Evolutionary conservation across 2,888 invertebrate genomes (phyloP).

Genomic region (Periphyllus acericola): DNA sequence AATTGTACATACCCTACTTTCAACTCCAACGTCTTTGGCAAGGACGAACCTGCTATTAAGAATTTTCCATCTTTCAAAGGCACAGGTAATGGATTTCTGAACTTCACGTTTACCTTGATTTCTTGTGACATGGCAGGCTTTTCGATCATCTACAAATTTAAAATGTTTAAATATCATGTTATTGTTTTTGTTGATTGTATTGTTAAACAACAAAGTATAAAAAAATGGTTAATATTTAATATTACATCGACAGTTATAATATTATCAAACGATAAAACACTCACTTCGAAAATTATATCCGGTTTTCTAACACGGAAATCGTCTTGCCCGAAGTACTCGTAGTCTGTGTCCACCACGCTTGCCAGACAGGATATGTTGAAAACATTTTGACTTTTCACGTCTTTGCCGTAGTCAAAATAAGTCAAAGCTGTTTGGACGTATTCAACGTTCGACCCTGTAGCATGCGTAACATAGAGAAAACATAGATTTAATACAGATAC

Average conservation of each 20-base stretch:
- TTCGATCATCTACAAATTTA: neutral
- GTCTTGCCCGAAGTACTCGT: constrained; percentile 88
- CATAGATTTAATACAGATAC: too few relatives aligned
- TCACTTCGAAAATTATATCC: constrained; percentile 80
- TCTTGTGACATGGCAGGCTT: neutral
- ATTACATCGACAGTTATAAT: too few relatives aligned
- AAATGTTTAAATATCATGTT: neutral
- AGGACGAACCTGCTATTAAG: constrained; percentile 78
- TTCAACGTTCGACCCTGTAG: constrained; percentile 27
- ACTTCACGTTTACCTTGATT: constrained; percentile 72
- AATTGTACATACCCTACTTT: constrained; percentile 71
- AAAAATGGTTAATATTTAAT: too few relatives aligned
- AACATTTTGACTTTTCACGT: constrained; percentile 74
- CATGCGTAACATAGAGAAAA: neutral
- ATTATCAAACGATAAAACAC: neutral
- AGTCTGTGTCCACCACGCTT: constrained; percentile 81
- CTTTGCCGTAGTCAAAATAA: constrained; percentile 35
- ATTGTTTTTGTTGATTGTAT: neutral
- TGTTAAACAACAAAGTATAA: neutral
- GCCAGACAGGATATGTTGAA: constrained; percentile 87
- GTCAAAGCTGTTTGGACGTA: constrained; percentile 36
- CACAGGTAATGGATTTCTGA: constrained; percentile 85
- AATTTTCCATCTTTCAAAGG: constrained; percentile 81
- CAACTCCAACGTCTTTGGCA: constrained; percentile 79
- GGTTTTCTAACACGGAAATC: constrained; percentile 90